Base-by-base conservation (phyloP, 2,113 vertebrate species). In the Oreochromis niloticus region DNA sequence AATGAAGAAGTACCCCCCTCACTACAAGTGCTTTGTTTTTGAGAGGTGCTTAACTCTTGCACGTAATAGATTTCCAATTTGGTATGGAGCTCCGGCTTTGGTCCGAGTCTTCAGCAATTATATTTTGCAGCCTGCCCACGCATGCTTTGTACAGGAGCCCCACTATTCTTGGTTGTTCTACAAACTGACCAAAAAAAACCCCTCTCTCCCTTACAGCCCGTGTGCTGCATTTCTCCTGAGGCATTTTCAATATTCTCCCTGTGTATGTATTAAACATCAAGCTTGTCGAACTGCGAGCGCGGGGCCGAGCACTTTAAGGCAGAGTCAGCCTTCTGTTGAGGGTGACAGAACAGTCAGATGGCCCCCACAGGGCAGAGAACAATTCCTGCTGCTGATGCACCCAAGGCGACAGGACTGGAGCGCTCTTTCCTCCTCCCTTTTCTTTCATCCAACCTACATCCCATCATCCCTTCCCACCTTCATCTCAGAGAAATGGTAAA, bases 321-420 rank as follows among this genome's bases (percentile, higher is more conserved):
- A 89, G 84, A 92, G 81, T 89, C 85, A 88, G 90, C 87, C 88
- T 91, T 93, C 88, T 93, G 93, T 89, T 82, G 81, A 93, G 93
- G 93, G 94, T 92, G 92, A 95, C 92, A 81, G 92, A 94, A 94
- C 93, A 95, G 94, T 93, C 92, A 91, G 94, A 89, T 88, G 88
- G 88, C 87, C 88, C 94, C 89, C 90, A 93, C 91, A 88, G 91
- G 90, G 90, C 92, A 85, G 41, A 85, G 87, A 91, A 92, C 90
- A 88, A 92, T 89, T 92, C 91, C 93, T 95, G 90, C 93, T 90
- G 90, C 92, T 94, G 93, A 93, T 93, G 93, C 93, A 94, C 93
- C 93, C 90, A 89, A 91, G 92, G 95, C 90, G 91, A 96, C 92
- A 93, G 86, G 87, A 93, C 90, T 83, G 61, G 85, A 87, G 93